Evolutionary conservation across 92 coral and sea anemone species (phyloP).

Genomic region (Phenganax stokvisi): DNA sequence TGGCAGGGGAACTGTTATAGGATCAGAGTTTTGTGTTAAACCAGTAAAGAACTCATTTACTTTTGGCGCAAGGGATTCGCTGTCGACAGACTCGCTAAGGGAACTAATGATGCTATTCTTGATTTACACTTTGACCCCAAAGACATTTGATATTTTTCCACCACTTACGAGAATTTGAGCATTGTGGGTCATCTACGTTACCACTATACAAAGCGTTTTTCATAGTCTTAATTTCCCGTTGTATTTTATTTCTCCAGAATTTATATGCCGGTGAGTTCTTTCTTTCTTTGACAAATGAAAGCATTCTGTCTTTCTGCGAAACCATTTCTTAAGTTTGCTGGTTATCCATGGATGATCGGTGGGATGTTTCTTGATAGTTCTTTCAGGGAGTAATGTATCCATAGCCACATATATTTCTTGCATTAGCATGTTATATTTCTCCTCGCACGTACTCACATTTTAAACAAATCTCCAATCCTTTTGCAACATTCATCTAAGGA

Average conservation of each 20-base stretch:
- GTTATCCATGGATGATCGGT: conserved; percentile 24
- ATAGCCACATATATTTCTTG: neutral
- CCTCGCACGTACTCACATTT: neutral
- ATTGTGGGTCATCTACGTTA: conserved; percentile 21
- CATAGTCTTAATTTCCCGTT: conserved; percentile 26
- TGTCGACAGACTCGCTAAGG: no score
- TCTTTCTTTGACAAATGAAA: conserved; percentile 28
- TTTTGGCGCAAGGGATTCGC: no score
- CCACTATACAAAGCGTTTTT: conserved; percentile 4
- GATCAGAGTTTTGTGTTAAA: no score
- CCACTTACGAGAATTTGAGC: neutral
- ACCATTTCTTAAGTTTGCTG: conserved; percentile 21
- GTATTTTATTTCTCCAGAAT: conserved; percentile 30
- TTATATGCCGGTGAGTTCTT: conserved; percentile 12
- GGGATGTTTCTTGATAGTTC: conserved; percentile 23
- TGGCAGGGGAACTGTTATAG: no score
- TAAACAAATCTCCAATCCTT: conserved; percentile 41
- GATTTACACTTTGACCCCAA: no score
- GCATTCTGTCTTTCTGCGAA: conserved; percentile 38
- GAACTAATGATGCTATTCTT: no score
- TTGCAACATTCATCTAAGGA: conserved; percentile 40
- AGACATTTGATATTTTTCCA: no score
- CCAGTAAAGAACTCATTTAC: no score
- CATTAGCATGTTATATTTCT: neutral
- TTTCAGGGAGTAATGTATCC: neutral